Percentiles rank a stretch among this genome's conserved stretches.
Evolutionary conservation across 2,797 vertebrate species (phyloP).

Genomic region (Enteromius paludinosus): DNA sequence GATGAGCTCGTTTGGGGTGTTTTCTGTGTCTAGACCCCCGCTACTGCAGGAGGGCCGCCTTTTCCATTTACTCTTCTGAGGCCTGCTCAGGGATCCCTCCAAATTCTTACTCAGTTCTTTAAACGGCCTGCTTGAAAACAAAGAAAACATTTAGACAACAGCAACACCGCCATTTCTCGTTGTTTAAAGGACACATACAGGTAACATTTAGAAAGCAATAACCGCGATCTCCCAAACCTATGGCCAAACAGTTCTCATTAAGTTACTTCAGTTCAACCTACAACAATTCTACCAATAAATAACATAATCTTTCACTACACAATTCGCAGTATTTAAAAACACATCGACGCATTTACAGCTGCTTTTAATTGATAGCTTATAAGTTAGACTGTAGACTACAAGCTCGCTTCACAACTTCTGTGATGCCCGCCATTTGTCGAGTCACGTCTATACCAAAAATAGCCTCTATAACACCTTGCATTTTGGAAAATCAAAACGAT

Average conservation of each 20-base stretch:
- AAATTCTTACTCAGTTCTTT: conserved; percentile 79
- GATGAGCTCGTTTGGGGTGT: conserved; percentile 83
- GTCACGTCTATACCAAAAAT: not conserved
- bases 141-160: not conserved
- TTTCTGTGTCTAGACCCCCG: conserved; percentile 79
- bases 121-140: conserved; percentile 71
- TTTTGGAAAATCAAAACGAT: not conserved
- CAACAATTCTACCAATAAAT: not conserved
- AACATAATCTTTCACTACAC: no score
- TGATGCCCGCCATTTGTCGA: conserved; percentile 52
- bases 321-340: no score
- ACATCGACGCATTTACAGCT: not conserved
- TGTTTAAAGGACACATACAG: accelerated
- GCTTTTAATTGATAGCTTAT: not conserved
- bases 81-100: conserved; percentile 75
- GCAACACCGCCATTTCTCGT: not conserved
- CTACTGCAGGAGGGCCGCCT: conserved; percentile 59
- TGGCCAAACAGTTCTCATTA: not conserved
- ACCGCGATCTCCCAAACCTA: not conserved
- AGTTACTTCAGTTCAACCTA: not conserved
- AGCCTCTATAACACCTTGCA: not conserved
- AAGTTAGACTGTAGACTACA: not conserved
- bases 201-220: not conserved
- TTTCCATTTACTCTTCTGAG: conserved; percentile 74
- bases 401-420: not conserved